Conservation (phyloP, 2,113 vertebrate genomes). For the Poicephalus gulielmi region DNA sequence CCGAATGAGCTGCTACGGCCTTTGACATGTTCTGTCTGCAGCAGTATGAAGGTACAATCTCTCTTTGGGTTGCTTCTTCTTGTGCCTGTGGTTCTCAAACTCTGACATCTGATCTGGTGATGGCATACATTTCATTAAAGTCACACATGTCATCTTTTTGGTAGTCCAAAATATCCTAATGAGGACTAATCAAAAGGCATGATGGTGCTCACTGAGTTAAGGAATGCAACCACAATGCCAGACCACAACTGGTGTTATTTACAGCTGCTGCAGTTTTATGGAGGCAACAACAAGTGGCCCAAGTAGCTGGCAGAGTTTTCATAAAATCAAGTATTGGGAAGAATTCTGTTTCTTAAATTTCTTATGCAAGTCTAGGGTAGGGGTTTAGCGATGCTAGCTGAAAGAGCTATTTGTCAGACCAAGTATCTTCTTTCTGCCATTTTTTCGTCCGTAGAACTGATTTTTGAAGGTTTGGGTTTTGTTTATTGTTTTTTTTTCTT, state of each 20-base stretch:
- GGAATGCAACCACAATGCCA: background rate
- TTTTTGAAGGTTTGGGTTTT: background rate
- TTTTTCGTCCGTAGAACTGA: background rate
- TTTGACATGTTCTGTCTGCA: fast-evolving
- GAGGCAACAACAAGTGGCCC: background rate
- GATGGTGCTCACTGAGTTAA: background rate
- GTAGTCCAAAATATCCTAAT: background rate
- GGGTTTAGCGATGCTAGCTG: background rate
- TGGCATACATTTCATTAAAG: background rate
- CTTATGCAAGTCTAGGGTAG: background rate
- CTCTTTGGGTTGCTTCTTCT: background rate
- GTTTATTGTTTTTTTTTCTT: background rate
- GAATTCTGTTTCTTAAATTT: background rate
- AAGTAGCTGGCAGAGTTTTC: background rate
- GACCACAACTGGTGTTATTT: background rate
- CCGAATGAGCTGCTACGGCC: background rate
- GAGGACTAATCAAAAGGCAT: background rate
- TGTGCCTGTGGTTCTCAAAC: background rate
- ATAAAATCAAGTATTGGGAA: background rate
- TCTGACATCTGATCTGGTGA: background rate
- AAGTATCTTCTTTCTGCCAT: background rate
- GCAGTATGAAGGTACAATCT: background rate
- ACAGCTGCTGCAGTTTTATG: background rate
- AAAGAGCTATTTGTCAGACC: background rate
- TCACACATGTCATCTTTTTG: background rate